Conservation (phyloP, 2,113 vertebrate species). For the Lepus europaeus region DNA sequence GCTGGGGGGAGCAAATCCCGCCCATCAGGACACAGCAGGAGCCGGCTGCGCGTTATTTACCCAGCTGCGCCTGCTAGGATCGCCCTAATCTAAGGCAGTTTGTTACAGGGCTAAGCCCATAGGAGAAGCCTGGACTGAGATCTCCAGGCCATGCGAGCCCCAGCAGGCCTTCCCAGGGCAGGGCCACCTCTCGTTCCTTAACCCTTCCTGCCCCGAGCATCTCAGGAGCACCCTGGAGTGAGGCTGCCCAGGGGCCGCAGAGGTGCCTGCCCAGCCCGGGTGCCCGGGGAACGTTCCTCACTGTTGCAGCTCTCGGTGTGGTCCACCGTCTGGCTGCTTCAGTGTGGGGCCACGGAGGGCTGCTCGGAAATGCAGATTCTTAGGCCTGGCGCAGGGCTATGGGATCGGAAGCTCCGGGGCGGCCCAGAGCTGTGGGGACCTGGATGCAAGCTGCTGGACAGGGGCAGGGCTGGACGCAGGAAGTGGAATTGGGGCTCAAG, state of each 20-base stretch:
- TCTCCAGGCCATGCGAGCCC: constrained; percentile 72
- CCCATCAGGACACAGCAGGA: constrained; percentile 51
- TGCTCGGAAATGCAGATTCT: background rate
- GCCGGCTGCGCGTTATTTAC: constrained; percentile 84
- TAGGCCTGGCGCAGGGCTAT: background rate
- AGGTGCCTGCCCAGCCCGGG: accelerated
- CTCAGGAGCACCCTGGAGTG: background rate
- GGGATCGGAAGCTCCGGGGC: background rate
- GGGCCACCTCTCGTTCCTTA: constrained; percentile 31
- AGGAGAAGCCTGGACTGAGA: constrained; percentile 81
- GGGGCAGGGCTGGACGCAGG: background rate
- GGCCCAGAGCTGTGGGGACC: background rate
- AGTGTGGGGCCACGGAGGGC: background rate
- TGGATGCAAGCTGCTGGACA: background rate
- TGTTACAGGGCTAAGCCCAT: constrained; percentile 82
- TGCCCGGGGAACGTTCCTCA: background rate
- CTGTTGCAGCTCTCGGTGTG: background rate
- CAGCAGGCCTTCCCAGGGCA: constrained; percentile 12
- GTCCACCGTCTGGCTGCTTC: background rate
- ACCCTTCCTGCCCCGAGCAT: constrained; percentile 70
- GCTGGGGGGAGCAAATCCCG: constrained; percentile 60
- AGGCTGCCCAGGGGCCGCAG: too few relatives aligned
- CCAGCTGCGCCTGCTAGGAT: constrained; percentile 83
- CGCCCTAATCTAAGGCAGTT: constrained; percentile 86
- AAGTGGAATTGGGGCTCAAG: background rate